Percentiles rank a stretch among this genome's conserved stretches.
Evolutionary conservation across 2,113 vertebrate genomes (phyloP).

Genomic region (Oncorhynchus tshawytscha): DNA sequence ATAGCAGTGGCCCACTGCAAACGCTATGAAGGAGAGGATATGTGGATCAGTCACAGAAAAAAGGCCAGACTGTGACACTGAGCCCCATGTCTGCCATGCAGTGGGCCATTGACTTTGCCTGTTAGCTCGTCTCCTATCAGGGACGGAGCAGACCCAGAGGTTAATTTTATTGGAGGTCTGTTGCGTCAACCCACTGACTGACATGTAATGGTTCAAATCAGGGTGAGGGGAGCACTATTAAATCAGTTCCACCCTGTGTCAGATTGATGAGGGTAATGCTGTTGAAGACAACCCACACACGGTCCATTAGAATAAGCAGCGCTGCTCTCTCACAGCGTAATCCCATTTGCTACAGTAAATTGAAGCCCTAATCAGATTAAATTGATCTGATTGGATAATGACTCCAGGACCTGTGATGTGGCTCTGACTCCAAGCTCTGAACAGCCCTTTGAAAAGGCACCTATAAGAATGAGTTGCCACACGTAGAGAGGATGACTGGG

Average conservation of each 20-base stretch:
- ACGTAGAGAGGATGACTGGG: not conserved
- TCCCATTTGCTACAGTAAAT: constrained; percentile 44
- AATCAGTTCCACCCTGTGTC: constrained; percentile 9
- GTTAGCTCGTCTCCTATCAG: not conserved
- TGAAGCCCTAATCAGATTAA: constrained; percentile 45
- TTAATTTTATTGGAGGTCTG: not conserved
- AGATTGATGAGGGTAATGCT: constrained; percentile 26
- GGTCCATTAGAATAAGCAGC: constrained; percentile 21
- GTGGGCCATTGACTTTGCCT: not conserved
- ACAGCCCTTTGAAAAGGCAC: not conserved
- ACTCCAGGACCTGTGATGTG: constrained; percentile 13
- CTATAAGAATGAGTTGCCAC: not conserved
- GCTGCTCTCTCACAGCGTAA: constrained; percentile 39
- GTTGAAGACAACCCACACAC: constrained; percentile 41
- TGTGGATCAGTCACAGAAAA: not conserved
- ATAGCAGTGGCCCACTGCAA: constrained; percentile 88
- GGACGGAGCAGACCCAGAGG: not conserved
- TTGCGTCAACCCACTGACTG: not conserved
- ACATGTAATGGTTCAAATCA: not conserved
- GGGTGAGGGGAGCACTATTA: constrained; percentile 6
- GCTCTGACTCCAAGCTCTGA: not conserved
- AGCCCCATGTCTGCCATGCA: too few relatives aligned
- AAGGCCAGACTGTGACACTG: not conserved
- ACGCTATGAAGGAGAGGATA: constrained; percentile 72
- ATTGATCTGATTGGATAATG: constrained; percentile 46